Percentiles rank a stretch among this genome's conserved stretches.
These are phyloP conservation scores for Salvelinus sp. DNA, from an alignment of 2,113 vertebrate species.

Conservation along the genomic window DNA sequence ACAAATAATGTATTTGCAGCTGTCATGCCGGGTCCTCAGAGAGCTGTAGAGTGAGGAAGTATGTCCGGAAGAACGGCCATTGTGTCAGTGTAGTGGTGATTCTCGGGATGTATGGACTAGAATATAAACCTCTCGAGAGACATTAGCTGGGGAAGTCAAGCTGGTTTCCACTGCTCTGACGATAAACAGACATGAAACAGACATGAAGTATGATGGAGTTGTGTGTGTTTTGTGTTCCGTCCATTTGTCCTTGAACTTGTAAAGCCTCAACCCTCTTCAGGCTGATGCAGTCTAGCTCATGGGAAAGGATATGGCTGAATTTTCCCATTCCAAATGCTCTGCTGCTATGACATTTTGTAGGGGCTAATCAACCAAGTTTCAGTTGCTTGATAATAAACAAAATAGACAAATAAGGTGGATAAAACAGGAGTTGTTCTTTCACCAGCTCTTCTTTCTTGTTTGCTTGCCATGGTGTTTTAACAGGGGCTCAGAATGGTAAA, in stretches of 20 bases:
- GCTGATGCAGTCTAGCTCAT: conserved; percentile 35
- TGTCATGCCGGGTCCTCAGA: conserved; percentile 24
- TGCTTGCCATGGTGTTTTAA: conserved; percentile 45
- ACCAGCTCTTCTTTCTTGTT: conserved; percentile 11
- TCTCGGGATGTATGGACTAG: conserved; percentile 21
- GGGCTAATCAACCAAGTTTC: not conserved
- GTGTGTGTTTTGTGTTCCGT: conserved; percentile 23
- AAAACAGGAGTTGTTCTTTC: not conserved
- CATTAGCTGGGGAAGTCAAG: conserved; percentile 35
- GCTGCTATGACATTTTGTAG: conserved; percentile 1
- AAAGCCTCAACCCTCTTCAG: not conserved
- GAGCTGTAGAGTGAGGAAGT: conserved; percentile 19
- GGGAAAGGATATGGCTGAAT: conserved; percentile 10
- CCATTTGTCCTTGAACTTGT: conserved; percentile 40
- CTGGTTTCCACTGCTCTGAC: conserved; percentile 31
- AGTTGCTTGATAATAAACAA: not conserved
- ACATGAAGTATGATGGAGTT: conserved; percentile 26
- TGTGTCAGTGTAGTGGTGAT: conserved; percentile 33
- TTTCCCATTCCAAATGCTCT: not conserved
- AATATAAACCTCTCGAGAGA: conserved; percentile 36
- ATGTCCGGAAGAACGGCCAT: conserved; percentile 64
- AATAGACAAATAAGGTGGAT: not conserved
- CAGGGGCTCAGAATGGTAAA: conserved; percentile 16
- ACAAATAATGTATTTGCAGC: conserved; percentile 46
- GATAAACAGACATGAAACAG: conserved; percentile 52